Evolutionary conservation across 2,113 vertebrate species (phyloP).

Genomic region (Piaya cayana): DNA sequence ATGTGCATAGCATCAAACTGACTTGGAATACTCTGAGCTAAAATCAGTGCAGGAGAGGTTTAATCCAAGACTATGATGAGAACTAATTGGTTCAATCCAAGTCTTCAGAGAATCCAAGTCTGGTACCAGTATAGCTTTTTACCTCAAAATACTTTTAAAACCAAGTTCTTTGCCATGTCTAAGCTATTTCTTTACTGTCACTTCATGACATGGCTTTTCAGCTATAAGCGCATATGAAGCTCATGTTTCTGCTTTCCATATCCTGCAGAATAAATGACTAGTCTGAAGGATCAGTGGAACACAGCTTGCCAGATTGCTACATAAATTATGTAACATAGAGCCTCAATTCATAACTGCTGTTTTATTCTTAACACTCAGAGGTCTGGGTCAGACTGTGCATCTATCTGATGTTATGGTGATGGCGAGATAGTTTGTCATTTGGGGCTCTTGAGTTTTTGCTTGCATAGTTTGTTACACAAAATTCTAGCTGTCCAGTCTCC

Average conservation of each 20-base stretch:
- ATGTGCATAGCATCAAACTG: neutral
- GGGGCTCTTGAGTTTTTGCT: neutral
- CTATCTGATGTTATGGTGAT: neutral
- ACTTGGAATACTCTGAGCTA: neutral
- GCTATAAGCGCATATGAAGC: neutral
- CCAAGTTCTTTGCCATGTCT: neutral
- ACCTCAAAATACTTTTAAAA: constrained; percentile 7
- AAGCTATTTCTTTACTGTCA: neutral
- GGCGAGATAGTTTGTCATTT: neutral
- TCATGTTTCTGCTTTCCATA: neutral
- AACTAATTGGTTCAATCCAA: neutral
- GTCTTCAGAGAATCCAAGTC: neutral
- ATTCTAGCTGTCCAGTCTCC: constrained; percentile 44
- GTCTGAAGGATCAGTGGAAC: neutral
- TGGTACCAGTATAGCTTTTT: neutral
- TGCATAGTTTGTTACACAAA: constrained; percentile 34
- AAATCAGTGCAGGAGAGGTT: neutral
- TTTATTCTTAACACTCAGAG: neutral
- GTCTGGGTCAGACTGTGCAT: neutral
- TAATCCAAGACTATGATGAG: neutral
- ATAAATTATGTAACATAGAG: neutral
- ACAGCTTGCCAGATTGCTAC: neutral
- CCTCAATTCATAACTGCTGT: neutral
- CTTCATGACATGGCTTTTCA: neutral
- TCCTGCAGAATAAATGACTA: neutral